Base-by-base conservation (phyloP, 1,140 invertebrate species). In the Pseudomyrmex flavicornis region DNA sequence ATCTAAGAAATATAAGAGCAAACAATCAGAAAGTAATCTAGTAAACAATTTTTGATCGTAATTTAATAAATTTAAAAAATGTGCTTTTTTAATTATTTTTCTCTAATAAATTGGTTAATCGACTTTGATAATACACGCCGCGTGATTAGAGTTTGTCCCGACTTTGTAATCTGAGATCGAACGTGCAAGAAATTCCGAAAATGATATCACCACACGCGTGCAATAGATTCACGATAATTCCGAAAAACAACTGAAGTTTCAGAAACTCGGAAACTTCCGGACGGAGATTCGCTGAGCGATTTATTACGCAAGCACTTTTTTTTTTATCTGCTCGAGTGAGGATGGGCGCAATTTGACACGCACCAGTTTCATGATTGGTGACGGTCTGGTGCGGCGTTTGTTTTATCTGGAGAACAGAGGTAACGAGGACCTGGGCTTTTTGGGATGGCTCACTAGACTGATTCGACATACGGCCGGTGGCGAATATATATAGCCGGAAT, bases 401-500 rank as follows among this genome's bases (percentile, higher is more conserved):
- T n/a, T 54, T 9, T 74, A 20, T 56, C 20, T 72, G 9, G 22
- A 77, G 2, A 17, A 66, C 46, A 80, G 26, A 52, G 35, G 35
- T 0, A 35, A 20, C 80, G 56, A 26, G 17, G n/a, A 62, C 63
- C 48, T 58, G 66, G 68, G 62, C 35, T 35, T 35, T 35, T 46
- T 73, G 87, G 83, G 84, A 46, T 80, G 88, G 69, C 72, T 83
- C 59, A 84, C 75, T 35, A 46, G 52, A 89, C 88, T 89, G 88
- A 76, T 88, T 66, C 72, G 15, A 54, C 12, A 22, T 59, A 26
- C 50, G 61, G 22, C 50, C 15, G 80, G 56, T 52, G 61, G 56
- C 48, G 69, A 72, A 83, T 89, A 86, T 89, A 89, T 89, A 88
- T 88, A 88, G 85, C 74, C 35, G 65, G 56, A 80, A 80, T 82